Evolutionary conservation across 1,140 invertebrate genomes (phyloP).

Genomic region (Drosophila nikananu): DNA sequence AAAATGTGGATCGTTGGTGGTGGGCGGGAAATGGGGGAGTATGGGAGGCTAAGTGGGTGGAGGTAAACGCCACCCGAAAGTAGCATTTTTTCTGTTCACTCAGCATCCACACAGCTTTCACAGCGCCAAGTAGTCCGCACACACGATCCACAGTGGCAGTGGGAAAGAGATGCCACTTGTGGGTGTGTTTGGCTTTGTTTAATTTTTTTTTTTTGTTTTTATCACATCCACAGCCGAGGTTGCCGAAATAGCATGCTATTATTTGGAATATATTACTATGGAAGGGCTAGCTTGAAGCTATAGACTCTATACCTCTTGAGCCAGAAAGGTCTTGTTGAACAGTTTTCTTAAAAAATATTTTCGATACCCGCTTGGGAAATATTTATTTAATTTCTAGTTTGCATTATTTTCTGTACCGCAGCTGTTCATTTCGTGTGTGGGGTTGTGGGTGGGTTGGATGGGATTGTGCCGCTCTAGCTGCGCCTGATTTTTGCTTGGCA

Average conservation of each 20-base stretch:
- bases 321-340: too few species aligned
- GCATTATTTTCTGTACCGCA: neutral
- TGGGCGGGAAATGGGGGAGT: neutral
- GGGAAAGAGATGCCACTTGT: slow-evolving; percentile 11
- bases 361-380: neutral
- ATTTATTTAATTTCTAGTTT: neutral
- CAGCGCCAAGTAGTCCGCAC: slow-evolving; percentile 47
- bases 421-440: neutral
- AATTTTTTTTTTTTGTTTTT: neutral
- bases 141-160: slow-evolving; percentile 57
- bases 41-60: slow-evolving; percentile 12
- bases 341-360: neutral
- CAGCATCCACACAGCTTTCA: slow-evolving; percentile 62
- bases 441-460: slow-evolving; percentile 15
- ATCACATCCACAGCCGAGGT: neutral
- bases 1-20: slow-evolving; percentile 41
- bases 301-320: too few species aligned
- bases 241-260: neutral
- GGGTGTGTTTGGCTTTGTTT: slow-evolving; percentile 10
- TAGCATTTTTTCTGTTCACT: slow-evolving; percentile 10
- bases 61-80: slow-evolving; percentile 34
- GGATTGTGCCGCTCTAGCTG: slow-evolving; percentile 30
- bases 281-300: too few species aligned
- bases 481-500: slow-evolving; percentile 34
- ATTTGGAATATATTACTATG: neutral